A percentile compares a stretch with the other conserved stretches of the same genome.
phyloP scores from a whole-genome alignment of 2,113 vertebrate genomes.

The Hippotragus niger region DNA sequence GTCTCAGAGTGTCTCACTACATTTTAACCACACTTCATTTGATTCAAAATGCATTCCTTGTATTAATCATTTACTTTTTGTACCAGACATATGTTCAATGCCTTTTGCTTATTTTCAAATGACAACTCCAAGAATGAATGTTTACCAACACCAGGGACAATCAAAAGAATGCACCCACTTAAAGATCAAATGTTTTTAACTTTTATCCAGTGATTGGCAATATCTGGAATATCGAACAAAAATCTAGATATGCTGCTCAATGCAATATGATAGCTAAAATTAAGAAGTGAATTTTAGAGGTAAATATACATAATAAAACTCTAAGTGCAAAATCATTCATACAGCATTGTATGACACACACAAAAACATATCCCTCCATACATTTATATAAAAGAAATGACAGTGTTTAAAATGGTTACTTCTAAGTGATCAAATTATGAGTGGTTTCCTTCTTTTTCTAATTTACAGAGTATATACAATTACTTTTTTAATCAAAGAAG shows the following conservation, averaged over 20 bases:
- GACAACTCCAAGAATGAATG: neutral
- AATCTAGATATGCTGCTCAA: neutral
- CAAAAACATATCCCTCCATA: neutral
- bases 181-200: neutral
- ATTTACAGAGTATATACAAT: neutral
- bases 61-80: neutral
- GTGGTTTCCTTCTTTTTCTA: neutral
- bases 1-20: neutral
- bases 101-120: conserved; percentile 42
- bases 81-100: neutral
- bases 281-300: neutral
- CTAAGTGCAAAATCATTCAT: neutral
- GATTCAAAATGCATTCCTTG: neutral
- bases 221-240: neutral
- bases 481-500: neutral
- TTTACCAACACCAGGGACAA: neutral
- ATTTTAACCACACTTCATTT: neutral
- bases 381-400: neutral
- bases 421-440: neutral
- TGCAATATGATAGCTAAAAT: neutral
- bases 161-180: neutral
- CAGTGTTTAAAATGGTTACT: neutral
- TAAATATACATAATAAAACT: neutral
- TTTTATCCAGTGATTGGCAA: neutral
- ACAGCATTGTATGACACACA: neutral